phyloP scores from a whole-genome alignment of 2,113 vertebrate species.

The Onychostruthus taczanowskii region DNA sequence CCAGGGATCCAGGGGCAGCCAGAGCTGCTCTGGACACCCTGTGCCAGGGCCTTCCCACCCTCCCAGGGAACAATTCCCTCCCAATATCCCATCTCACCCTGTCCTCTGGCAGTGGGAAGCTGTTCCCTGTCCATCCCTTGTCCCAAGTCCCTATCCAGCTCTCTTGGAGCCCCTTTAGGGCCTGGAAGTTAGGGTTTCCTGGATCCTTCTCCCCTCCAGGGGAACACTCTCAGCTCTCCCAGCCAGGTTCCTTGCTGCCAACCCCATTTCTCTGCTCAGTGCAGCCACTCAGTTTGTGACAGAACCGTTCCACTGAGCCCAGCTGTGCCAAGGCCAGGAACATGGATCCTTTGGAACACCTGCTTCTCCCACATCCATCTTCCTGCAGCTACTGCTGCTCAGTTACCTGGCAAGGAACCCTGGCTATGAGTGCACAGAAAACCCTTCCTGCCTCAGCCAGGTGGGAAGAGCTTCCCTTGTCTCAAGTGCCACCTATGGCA shows the following conservation, averaged over 20 bases:
- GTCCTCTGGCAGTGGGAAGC: background rate
- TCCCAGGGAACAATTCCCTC: accelerated
- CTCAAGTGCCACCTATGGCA: background rate
- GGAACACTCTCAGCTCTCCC: background rate
- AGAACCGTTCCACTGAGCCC: background rate
- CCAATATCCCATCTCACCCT: accelerated
- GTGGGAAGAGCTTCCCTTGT: background rate
- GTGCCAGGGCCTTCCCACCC: accelerated
- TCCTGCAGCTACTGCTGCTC: background rate
- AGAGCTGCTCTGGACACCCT: background rate
- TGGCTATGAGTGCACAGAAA: background rate
- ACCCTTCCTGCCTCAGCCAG: background rate
- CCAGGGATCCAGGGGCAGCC: background rate
- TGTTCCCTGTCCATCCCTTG: background rate
- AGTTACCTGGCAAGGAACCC: background rate
- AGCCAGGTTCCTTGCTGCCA: background rate
- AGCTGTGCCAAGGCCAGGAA: background rate
- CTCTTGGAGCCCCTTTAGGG: background rate
- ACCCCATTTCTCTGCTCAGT: background rate
- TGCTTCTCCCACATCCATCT: background rate
- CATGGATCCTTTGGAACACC: background rate
- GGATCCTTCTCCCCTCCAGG: background rate
- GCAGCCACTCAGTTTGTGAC: background rate
- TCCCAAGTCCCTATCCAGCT: background rate
- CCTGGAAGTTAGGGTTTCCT: background rate